phyloP scores from a whole-genome alignment of 2,113 vertebrate species.

The Gymnarchus niloticus region DNA sequence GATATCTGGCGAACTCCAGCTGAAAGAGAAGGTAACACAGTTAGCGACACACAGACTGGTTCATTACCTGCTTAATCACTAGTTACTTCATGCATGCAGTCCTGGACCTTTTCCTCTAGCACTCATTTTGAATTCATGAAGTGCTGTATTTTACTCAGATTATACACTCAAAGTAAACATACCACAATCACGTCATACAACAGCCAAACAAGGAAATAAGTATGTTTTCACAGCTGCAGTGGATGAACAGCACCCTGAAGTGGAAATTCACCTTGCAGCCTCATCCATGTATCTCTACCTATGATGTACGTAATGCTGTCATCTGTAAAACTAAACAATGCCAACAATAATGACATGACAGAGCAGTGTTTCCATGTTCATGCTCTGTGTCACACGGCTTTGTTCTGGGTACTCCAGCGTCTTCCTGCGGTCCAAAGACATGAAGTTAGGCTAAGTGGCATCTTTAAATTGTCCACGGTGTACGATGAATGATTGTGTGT shows the following conservation, averaged over 20 bases:
- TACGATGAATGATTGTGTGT: background rate
- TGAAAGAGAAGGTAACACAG: constrained; percentile 47
- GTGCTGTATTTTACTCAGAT: background rate
- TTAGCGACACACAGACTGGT: background rate
- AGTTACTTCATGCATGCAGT: background rate
- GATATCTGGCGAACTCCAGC: constrained; percentile 88
- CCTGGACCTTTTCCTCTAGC: background rate
- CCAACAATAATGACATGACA: no score
- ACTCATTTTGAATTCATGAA: background rate
- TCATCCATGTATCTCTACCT: no score
- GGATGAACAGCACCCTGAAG: no score
- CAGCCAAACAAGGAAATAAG: no score
- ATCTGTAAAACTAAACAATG: no score
- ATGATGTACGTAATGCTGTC: no score
- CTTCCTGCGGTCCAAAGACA: background rate
- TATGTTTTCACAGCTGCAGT: no score
- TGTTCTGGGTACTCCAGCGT: no score
- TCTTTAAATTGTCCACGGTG: background rate
- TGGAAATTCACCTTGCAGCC: no score
- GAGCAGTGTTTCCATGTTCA: no score
- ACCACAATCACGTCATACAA: background rate
- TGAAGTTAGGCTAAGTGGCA: background rate
- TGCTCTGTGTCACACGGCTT: no score
- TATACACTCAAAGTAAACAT: background rate
- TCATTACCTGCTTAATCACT: background rate